Conservation (phyloP, 2,888 invertebrate species). For the Aphodius granarius region DNA sequence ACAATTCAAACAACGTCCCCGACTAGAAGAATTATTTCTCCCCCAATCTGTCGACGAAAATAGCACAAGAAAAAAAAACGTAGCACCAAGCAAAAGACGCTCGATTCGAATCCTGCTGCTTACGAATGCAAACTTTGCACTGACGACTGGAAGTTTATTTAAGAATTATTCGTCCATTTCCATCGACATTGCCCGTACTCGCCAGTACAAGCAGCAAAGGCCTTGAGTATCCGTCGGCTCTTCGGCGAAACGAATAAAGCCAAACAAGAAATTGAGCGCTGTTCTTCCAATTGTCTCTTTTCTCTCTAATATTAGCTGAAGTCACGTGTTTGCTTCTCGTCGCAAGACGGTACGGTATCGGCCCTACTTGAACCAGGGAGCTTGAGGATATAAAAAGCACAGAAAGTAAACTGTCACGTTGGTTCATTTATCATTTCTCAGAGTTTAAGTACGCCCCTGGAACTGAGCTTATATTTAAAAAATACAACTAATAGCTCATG, state of each 20-base stretch:
- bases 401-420: not conserved
- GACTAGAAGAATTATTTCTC: not conserved
- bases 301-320: constrained; percentile 11
- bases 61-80: not conserved
- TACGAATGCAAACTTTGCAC: constrained; percentile 8
- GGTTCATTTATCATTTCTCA: not conserved
- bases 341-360: not conserved
- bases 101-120: not conserved
- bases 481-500: not conserved
- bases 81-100: not conserved
- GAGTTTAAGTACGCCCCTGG: not conserved
- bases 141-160: constrained; percentile 8
- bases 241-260: not conserved
- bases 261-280: constrained; percentile 4
- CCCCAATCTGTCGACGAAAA: not conserved
- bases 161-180: constrained; percentile 14
- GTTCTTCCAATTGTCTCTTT: not conserved
- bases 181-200: not conserved
- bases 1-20: not conserved
- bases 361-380: not conserved
- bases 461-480: not conserved
- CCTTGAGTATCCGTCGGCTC: not conserved
- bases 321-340: not conserved
- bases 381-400: not conserved
- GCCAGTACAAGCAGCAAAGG: not conserved